These are phyloP conservation scores for Scaptomyza tumidula DNA, from an alignment of 2,888 invertebrate species.

Conservation along the genomic window DNA sequence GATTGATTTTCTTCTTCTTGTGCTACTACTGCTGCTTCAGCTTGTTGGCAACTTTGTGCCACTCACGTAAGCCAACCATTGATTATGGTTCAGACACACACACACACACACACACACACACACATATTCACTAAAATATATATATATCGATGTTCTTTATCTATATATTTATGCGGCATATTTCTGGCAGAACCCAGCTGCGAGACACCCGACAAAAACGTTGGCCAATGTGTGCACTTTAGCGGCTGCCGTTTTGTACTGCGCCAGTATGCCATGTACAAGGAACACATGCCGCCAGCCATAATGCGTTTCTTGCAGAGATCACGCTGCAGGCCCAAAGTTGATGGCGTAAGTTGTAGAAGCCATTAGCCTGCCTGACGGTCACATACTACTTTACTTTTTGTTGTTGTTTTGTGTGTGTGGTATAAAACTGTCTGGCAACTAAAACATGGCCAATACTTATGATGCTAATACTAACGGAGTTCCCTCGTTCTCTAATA, in stretches of 20 bases:
- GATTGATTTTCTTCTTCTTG: slow-evolving; percentile 72
- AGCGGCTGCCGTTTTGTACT: slow-evolving; percentile 65
- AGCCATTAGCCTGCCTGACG: slow-evolving; percentile 44
- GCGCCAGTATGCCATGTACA: slow-evolving; percentile 71
- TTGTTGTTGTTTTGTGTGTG: neutral
- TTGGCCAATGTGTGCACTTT: slow-evolving; percentile 70
- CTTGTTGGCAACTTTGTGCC: slow-evolving; percentile 63
- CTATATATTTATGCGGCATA: slow-evolving; percentile 13
- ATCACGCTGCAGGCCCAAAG: slow-evolving; percentile 69
- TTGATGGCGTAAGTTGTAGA: slow-evolving; percentile 63
- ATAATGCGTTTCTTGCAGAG: slow-evolving; percentile 73
- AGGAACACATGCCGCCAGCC: slow-evolving; percentile 69
- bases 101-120: slow-evolving; percentile 15
- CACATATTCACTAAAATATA: slow-evolving; percentile 4
- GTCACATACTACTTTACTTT: slow-evolving; percentile 1
- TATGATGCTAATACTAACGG: slow-evolving; percentile 64
- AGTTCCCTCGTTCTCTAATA: slow-evolving; percentile 14
- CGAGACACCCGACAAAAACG: slow-evolving; percentile 67
- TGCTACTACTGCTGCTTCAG: slow-evolving; percentile 41
- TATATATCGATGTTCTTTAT: slow-evolving; percentile 11
- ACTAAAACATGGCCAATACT: slow-evolving; percentile 42
- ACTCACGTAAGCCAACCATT: slow-evolving; percentile 67
- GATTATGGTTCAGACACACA: slow-evolving; percentile 41
- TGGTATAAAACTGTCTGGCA: slow-evolving; percentile 56
- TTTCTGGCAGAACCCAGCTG: slow-evolving; percentile 56